Base-by-base conservation (phyloP, 2,888 invertebrate genomes). In the Ceraclea dissimilis region DNA sequence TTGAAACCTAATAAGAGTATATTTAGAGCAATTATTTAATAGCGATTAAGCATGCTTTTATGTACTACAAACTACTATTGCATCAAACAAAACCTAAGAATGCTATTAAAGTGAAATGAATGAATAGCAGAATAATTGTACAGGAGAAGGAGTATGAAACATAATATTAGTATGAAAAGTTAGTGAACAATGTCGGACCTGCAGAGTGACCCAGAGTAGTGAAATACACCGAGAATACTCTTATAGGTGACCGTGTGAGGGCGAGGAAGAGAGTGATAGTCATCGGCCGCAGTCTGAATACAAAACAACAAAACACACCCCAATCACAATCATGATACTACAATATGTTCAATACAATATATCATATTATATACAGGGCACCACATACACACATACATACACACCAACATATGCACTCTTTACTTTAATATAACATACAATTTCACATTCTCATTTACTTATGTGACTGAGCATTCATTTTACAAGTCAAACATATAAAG, bases 281-380 rank as follows among this genome's bases (percentile, higher is more conserved):
- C 78, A 78, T 78, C 77, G 78, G 72, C 70, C 70, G 67, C 74
- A 73, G 67, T 71, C 72, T 72, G 70, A 65, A 65, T 56, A 54
- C 50, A 57, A 57, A 58, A 62, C 49, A 60, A 33, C 58, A 52
- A n/a, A 43, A 49, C 43, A 49, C 50, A 26, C 21, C n/a, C 21
- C n/a, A 49, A 49, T 49, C 22, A 26, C 21, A 49, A 18, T 20
- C 47, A 26, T 26, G 26, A 10, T 26, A 26, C 10, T 6, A 6
- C n/a, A 43, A 4, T 6, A 5, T 26, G 26, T 26, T 26, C n/a
- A n/a, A 26, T 26, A 10, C 26, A n/a, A n/a, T n/a, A n/a, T n/a
- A n/a, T n/a, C n/a, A n/a, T n/a, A n/a, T 26, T 26, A 10, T 26
- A 26, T 26, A 26, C n/a, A n/a, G n/a, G n/a, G n/a, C n/a, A n/a